Evolutionary conservation across 2,888 invertebrate species (phyloP).

Genomic region (Tetrapedia diversipes): DNA sequence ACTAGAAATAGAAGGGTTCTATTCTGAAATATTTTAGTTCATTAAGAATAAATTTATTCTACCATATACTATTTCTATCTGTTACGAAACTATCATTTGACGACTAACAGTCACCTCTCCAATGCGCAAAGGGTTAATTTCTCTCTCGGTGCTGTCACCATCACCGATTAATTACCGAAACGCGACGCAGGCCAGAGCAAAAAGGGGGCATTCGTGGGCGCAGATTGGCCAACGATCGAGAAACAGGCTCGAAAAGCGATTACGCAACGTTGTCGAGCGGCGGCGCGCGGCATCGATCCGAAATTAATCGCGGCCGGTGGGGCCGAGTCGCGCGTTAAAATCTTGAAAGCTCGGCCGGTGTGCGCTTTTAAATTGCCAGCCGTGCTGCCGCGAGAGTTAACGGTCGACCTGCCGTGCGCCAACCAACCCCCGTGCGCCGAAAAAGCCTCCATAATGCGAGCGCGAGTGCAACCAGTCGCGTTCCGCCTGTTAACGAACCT

Average conservation of each 20-base stretch:
- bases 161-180: too few species aligned
- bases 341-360: slow-evolving; percentile 45
- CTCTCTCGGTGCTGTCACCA: too few species aligned
- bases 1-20: too few species aligned
- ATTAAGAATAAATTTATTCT: too few species aligned
- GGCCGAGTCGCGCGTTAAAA: slow-evolving; percentile 40
- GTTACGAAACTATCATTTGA: too few species aligned
- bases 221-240: neutral
- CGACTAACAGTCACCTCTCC: too few species aligned
- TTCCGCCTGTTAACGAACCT: slow-evolving; percentile 23
- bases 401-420: neutral
- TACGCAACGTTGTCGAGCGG: slow-evolving; percentile 1
- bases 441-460: slow-evolving; percentile 23
- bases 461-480: neutral
- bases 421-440: neutral
- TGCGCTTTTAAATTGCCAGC: slow-evolving; percentile 57
- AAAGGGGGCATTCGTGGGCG: too few species aligned
- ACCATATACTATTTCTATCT: too few species aligned
- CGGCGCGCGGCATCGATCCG: slow-evolving; percentile 36
- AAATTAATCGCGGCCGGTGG: slow-evolving; percentile 38
- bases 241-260: slow-evolving; percentile 12
- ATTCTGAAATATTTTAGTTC: too few species aligned
- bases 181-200: too few species aligned
- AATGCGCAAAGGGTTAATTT: too few species aligned
- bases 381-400: slow-evolving; percentile 12